Evolutionary conservation across 2,113 vertebrate genomes (phyloP), one percentile per base, ranked within the genome.

Genomic region (Hydrochoerus hydrochaeris): DNA sequence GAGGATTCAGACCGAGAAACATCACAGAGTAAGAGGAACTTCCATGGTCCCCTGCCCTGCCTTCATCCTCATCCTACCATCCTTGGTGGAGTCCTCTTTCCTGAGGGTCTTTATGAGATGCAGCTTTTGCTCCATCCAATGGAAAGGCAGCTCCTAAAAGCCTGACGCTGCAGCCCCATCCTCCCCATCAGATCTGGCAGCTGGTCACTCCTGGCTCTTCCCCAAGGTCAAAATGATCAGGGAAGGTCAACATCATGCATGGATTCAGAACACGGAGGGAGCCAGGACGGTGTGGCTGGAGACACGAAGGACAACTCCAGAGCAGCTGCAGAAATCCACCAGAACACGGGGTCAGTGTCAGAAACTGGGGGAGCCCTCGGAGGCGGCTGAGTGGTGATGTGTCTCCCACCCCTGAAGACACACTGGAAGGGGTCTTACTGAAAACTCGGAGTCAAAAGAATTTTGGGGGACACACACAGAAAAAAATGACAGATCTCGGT

Each of bases 401-500:
- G 26, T 16, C 73, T 30, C 7, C 12, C 28, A 19, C 11, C 60
- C 69, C 85, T 86, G 75, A 92, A 93, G 84, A 63, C 22, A 35
- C 0, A 0, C 0, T 9, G 19, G 12, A 32, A 0, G 1, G 12
- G 16, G 13, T 85, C 62, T 30, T 73, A 20, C 63, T 9, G 54
- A n/a, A 57, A 58, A 24, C 35, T 38, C 19, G 0, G 38, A 38
- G 32, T 60, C 35, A 35, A 67, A 20, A 20, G 57, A 67, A 63
- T 38, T 67, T 81, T 58, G 57, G 38, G 69, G 90, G 65, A 63
- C 0, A 11, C 28, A 85, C 22, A 26, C n/a, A n/a, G n/a, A 7
- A 38, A 46, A 62, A 58, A 49, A 75, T n/a, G 3, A 17, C 1
- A 19, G 44, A 65, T n/a, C 19, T 77, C 32, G 22, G 38, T 1